Evolutionary conservation across 2,888 invertebrate genomes (phyloP).

Genomic region (Crioceris asparagi): DNA sequence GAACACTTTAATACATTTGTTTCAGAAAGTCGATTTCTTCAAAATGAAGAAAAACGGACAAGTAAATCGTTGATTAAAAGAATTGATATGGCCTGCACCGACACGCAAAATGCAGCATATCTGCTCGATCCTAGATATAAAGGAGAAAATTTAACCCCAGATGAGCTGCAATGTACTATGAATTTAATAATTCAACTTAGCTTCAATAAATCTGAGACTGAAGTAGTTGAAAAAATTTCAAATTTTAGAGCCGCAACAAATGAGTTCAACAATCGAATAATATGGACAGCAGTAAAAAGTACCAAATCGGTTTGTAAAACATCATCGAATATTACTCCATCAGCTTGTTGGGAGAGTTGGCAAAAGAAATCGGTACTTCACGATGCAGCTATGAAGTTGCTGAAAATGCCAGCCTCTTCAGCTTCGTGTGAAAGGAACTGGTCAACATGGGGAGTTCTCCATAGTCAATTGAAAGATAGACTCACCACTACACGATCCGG

Average conservation of each 20-base stretch:
- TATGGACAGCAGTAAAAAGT: conserved; percentile 10
- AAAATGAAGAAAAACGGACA: background rate
- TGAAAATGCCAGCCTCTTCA: too few species aligned
- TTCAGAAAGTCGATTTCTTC: background rate
- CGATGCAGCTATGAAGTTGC: too few species aligned
- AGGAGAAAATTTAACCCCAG: conserved; percentile 10
- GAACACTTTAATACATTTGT: background rate
- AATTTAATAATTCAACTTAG: conserved; percentile 6
- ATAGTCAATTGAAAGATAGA: background rate
- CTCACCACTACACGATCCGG: too few species aligned
- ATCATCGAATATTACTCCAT: conserved; percentile 4
- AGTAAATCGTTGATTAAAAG: conserved; percentile 1
- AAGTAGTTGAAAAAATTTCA: conserved; percentile 4
- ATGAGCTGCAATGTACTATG: conserved; percentile 10
- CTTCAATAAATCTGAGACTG: conserved; percentile 4
- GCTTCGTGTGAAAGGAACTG: too few species aligned
- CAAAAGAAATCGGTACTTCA: too few species aligned
- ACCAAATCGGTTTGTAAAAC: conserved; percentile 10
- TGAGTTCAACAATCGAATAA: conserved; percentile 9
- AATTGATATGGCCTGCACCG: conserved; percentile 4
- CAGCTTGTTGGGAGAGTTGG: too few species aligned
- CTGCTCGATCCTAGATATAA: conserved; percentile 11
- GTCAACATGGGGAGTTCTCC: background rate
- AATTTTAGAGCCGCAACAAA: conserved; percentile 10
- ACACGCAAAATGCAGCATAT: conserved; percentile 6